Percentiles rank a stretch among this genome's conserved stretches.
These are phyloP conservation scores for Lapara coniferarum DNA, from an alignment of 2,888 invertebrate species.

Conservation along the genomic window DNA sequence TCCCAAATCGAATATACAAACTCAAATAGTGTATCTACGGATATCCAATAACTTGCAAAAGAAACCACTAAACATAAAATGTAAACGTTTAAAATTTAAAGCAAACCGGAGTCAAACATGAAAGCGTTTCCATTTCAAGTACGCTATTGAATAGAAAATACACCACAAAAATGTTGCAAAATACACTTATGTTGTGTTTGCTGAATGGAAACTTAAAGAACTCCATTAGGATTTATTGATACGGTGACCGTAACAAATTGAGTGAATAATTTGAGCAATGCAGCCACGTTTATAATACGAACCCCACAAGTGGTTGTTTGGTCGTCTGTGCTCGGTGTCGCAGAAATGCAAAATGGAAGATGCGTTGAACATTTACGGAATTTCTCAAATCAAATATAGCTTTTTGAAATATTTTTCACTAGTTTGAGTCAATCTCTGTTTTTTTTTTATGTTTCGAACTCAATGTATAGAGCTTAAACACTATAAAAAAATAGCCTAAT, in stretches of 20 bases:
- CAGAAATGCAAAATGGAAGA: background rate
- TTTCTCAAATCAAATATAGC: background rate
- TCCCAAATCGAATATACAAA: too few relatives aligned
- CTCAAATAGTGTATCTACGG: too few relatives aligned
- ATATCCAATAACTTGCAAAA: background rate
- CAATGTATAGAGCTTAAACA: too few relatives aligned
- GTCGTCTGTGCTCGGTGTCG: background rate
- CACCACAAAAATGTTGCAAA: background rate
- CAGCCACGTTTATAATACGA: background rate
- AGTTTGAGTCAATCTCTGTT: too few relatives aligned
- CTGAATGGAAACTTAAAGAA: background rate
- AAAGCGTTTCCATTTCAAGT: background rate
- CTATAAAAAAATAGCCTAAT: too few relatives aligned
- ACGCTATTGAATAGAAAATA: background rate
- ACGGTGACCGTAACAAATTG: constrained; percentile 4
- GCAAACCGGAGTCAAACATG: background rate
- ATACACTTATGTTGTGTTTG: background rate
- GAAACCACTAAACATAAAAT: background rate
- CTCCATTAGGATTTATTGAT: background rate
- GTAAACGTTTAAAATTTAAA: background rate
- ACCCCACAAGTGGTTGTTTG: background rate
- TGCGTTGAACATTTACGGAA: background rate
- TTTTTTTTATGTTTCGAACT: too few relatives aligned
- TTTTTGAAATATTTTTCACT: too few relatives aligned
- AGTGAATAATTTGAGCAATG: background rate